These are phyloP conservation scores for Caenorhabditis sinica DNA, from an alignment of 2,888 invertebrate genomes.

Conservation along the genomic window DNA sequence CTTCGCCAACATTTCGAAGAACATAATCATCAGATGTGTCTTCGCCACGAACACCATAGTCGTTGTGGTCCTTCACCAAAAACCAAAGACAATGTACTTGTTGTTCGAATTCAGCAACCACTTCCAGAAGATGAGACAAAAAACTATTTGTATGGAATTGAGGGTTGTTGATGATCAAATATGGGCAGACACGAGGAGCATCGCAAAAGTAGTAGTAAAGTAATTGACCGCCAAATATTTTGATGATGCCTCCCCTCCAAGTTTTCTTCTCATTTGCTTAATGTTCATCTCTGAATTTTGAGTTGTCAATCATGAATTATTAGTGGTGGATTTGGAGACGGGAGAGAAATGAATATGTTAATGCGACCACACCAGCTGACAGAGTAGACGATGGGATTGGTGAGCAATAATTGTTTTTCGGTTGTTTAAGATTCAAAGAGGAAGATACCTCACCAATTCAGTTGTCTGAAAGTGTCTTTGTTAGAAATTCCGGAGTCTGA, in stretches of 20 bases:
- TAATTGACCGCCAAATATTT: slow-evolving; percentile 56
- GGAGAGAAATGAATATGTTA: slow-evolving; percentile 23
- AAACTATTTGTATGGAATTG: neutral
- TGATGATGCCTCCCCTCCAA: slow-evolving; percentile 34
- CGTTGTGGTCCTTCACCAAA: neutral
- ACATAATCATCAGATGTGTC: slow-evolving; percentile 38
- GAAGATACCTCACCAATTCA: too few species aligned
- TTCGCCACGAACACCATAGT: slow-evolving; percentile 52
- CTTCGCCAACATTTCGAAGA: slow-evolving; percentile 38
- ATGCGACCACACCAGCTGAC: slow-evolving; percentile 43
- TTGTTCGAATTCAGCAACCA: slow-evolving; percentile 15
- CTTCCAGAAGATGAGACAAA: slow-evolving; percentile 18
- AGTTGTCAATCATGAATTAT: slow-evolving; percentile 58
- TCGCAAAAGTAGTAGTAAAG: slow-evolving; percentile 15
- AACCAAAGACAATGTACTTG: slow-evolving; percentile 22
- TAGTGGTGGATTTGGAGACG: slow-evolving; percentile 37
- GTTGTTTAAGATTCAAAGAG: neutral
- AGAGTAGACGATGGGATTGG: neutral
- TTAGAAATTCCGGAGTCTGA: neutral
- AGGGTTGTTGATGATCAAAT: slow-evolving; percentile 34
- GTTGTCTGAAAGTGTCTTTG: neutral
- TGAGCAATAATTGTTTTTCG: slow-evolving; percentile 3
- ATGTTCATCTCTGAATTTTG: slow-evolving; percentile 64
- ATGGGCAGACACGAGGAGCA: slow-evolving; percentile 15
- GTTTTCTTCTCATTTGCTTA: slow-evolving; percentile 30